Evolutionary conservation across 1,140 invertebrate species (phyloP).

Genomic region (Saxidomus purpurata): DNA sequence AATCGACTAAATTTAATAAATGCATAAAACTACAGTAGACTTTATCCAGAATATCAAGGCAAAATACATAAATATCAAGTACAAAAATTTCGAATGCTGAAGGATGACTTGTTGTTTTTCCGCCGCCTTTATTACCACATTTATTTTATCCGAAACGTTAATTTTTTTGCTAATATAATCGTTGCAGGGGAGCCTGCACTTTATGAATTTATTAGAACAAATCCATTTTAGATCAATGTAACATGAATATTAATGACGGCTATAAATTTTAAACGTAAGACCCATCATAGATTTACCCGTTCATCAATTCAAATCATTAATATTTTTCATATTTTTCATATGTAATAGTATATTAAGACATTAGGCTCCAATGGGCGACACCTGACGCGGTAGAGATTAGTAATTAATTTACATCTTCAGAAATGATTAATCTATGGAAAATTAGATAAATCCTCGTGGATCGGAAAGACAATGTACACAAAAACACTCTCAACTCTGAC

Average conservation of each 20-base stretch:
- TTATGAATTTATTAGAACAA: neutral
- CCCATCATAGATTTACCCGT: neutral
- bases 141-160: too few species aligned
- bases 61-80: too few species aligned
- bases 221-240: neutral
- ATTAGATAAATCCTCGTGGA: constrained; percentile 12
- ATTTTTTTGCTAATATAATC: neutral
- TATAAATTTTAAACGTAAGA: neutral
- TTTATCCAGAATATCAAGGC: too few species aligned
- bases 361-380: neutral
- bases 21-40: too few species aligned
- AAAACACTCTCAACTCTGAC: constrained; percentile 38
- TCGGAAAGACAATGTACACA: constrained; percentile 39
- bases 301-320: constrained; percentile 9
- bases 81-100: too few species aligned
- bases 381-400: neutral
- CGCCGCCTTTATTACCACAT: too few species aligned
- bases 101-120: too few species aligned
- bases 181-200: neutral
- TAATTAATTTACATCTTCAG: constrained; percentile 40
- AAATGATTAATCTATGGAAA: constrained; percentile 40
- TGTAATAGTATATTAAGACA: constrained; percentile 35
- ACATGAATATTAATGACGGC: neutral
- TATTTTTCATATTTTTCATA: constrained; percentile 27
- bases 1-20: too few species aligned